Base-by-base conservation (phyloP, 1,140 invertebrate species). In the Calephelis virginiensis region DNA sequence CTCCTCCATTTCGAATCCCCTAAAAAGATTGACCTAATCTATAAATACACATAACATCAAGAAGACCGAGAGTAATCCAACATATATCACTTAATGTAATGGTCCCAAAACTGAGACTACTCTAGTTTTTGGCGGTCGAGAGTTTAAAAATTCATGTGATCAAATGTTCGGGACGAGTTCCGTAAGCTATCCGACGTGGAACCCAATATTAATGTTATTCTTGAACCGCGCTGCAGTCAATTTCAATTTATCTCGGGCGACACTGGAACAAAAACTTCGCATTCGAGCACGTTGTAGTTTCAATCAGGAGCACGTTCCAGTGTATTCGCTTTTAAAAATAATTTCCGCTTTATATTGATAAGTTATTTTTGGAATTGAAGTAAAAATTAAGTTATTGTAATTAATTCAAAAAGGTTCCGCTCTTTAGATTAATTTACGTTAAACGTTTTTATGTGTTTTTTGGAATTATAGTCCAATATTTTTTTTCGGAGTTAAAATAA, bases 101-200 rank as follows among this genome's bases (percentile, higher is more conserved):
- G 74, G 77, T 76, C 80, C 77, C 68, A 67, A 74, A 86, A 80
- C 69, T 72, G 72, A 64, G 75, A 66, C 69, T 68, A 69, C 62
- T 74, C 69, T 68, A 75, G 77, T 82, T 82, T 85, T 84, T 75
- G 73, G 69, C 67, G 74, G 69, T 67, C 49, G 61, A 62, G 17
- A 40, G 61, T 76, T 83, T 81, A 85, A 85, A 82, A 83, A 87
- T 85, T 85, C 77, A 86, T 80, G 72, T 61, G 78, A 80, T 77
- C 75, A 77, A 80, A 78, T 74, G 75, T 76, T 76, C 74, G 68
- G 71, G 67, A 70, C 65, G 67, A 67, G 47, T 78, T 64, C 61
- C 63, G 61, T 72, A 61, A 72, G 49, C 48, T 65, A 64, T 70
- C 61, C 67, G 63, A 63, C 56, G 62, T 59, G 67, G 46, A 69